Evolutionary conservation across 2,113 vertebrate genomes (phyloP).

Genomic region (Hassar affinis): DNA sequence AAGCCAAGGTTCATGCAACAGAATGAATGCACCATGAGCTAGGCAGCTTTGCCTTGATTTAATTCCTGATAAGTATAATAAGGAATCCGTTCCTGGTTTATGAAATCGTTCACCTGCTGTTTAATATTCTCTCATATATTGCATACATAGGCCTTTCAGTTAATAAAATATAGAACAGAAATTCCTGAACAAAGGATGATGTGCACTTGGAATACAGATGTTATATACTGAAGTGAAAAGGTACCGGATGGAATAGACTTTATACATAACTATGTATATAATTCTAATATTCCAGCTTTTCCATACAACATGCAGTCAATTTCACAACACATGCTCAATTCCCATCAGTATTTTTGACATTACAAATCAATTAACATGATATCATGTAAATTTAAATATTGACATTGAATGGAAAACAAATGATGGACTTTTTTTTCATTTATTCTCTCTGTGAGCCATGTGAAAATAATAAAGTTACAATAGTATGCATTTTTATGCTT

Average conservation of each 20-base stretch:
- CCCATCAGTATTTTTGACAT: not conserved
- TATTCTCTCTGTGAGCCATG: not conserved
- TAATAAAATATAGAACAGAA: slow-evolving; percentile 5
- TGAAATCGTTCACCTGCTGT: not conserved
- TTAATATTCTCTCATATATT: not conserved
- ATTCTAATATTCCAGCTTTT: slow-evolving; percentile 5
- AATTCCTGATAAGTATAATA: slow-evolving; percentile 10
- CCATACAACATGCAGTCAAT: slow-evolving; percentile 15
- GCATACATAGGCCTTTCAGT: not conserved
- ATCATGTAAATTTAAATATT: slow-evolving; percentile 4
- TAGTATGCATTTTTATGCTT: not conserved
- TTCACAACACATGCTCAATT: slow-evolving; percentile 9
- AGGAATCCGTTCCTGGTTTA: not conserved
- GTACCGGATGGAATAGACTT: not conserved
- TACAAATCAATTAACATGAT: not conserved
- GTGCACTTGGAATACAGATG: not conserved
- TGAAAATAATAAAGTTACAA: not conserved
- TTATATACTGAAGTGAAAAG: slow-evolving; percentile 25
- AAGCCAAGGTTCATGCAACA: slow-evolving; percentile 30
- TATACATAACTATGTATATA: not conserved
- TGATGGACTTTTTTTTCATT: slow-evolving; percentile 21
- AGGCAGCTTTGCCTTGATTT: not conserved
- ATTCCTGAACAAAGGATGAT: slow-evolving; percentile 21
- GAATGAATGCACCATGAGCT: slow-evolving; percentile 12
- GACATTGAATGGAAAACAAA: slow-evolving; percentile 16